These are phyloP conservation scores for Delia radicum DNA, from an alignment of 1,140 invertebrate species.

Conservation along the genomic window DNA sequence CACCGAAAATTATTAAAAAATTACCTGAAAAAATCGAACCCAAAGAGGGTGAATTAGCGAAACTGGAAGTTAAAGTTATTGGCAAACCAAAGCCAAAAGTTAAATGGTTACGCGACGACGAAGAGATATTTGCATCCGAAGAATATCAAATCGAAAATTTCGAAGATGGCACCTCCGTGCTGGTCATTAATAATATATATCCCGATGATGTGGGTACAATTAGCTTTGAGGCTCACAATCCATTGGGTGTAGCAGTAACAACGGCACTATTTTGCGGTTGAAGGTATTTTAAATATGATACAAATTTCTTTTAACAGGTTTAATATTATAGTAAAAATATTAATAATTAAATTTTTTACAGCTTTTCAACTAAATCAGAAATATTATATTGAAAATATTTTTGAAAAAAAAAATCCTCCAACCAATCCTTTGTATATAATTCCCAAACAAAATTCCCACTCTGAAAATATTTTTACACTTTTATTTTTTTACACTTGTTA, in stretches of 20 bases:
- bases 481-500: neutral
- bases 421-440: conserved; percentile 25
- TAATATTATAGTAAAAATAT: neutral
- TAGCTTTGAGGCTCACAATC: conserved; percentile 81
- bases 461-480: neutral
- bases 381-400: too few species aligned
- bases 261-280: conserved; percentile 73
- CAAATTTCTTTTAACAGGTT: neutral
- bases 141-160: conserved; percentile 84
- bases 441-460: neutral
- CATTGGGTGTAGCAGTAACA: conserved; percentile 77
- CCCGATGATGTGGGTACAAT: conserved; percentile 86
- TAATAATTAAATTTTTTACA: conserved; percentile 22
- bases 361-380: conserved; percentile 3
- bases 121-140: conserved; percentile 72
- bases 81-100: conserved; percentile 78
- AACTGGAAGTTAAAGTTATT: conserved; percentile 78
- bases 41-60: conserved; percentile 75
- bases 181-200: conserved; percentile 81
- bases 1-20: conserved; percentile 75
- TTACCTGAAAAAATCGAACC: conserved; percentile 71
- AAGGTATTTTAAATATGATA: conserved; percentile 60
- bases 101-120: conserved; percentile 79
- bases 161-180: conserved; percentile 79
- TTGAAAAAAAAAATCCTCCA: too few species aligned